phyloP scores from a whole-genome alignment of 2,888 invertebrate species.

The Thysanoteuthis rhombus region DNA sequence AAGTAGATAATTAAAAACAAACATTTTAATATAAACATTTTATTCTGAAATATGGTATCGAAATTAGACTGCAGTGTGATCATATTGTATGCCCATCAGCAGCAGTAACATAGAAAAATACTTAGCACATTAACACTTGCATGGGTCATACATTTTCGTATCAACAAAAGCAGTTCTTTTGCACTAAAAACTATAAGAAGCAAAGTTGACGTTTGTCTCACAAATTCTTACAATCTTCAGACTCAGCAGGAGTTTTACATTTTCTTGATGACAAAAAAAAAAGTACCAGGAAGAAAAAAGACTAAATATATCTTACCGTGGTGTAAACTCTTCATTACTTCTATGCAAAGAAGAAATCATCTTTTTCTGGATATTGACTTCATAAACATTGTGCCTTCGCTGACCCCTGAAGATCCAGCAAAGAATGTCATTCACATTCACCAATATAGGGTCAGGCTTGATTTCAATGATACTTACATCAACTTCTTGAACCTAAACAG shows the following conservation, averaged over 20 bases:
- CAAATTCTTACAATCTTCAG: neutral
- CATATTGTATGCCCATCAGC: no score
- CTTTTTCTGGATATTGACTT: neutral
- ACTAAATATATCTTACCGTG: neutral
- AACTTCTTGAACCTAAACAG: slow-evolving; percentile 62
- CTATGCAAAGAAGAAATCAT: neutral
- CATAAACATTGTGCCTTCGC: neutral
- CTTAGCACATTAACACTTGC: no score
- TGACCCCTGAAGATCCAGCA: slow-evolving; percentile 65
- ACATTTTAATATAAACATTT: no score
- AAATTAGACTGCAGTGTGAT: no score
- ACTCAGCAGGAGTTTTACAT: neutral
- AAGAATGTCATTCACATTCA: slow-evolving; percentile 65
- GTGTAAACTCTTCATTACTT: neutral
- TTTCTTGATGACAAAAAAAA: neutral
- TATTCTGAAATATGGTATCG: no score
- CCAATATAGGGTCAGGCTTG: slow-evolving; percentile 61
- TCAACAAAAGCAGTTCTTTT: no score
- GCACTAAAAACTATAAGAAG: no score
- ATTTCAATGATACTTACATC: slow-evolving; percentile 54
- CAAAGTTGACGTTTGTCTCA: neutral
- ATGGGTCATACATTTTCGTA: no score
- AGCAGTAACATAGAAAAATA: no score
- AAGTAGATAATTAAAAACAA: no score
- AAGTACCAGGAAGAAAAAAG: no score